phyloP scores from a whole-genome alignment of 2,113 vertebrate genomes.

The Macroglossus sobrinus region DNA sequence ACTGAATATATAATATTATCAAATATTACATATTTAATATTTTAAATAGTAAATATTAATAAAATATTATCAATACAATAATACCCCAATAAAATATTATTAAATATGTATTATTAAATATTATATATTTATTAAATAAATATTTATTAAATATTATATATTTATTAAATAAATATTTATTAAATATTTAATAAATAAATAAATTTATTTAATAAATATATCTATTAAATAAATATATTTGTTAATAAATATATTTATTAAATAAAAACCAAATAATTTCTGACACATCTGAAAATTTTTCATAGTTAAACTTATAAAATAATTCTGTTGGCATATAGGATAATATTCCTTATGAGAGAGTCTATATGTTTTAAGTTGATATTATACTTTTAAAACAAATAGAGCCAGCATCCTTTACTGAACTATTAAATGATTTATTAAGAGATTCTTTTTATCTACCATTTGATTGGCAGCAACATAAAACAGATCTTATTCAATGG shows the following conservation, averaged over 20 bases:
- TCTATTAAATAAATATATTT: too few relatives aligned
- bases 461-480: neutral
- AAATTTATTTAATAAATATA: too few relatives aligned
- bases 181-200: too few relatives aligned
- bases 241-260: too few relatives aligned
- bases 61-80: too few relatives aligned
- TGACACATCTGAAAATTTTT: neutral
- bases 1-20: neutral
- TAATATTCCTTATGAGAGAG: neutral
- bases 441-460: neutral
- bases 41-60: too few relatives aligned
- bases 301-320: neutral
- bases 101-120: too few relatives aligned
- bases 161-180: too few relatives aligned
- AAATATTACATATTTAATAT: too few relatives aligned
- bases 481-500: neutral
- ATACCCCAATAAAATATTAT: too few relatives aligned
- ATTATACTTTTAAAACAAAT: neutral
- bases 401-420: neutral
- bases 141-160: too few relatives aligned
- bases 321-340: neutral
- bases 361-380: neutral
- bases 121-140: too few relatives aligned
- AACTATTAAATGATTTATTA: neutral
- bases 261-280: neutral